Evolutionary conservation across 2,888 invertebrate species (phyloP).

Genomic region (Copidosoma aretas): DNA sequence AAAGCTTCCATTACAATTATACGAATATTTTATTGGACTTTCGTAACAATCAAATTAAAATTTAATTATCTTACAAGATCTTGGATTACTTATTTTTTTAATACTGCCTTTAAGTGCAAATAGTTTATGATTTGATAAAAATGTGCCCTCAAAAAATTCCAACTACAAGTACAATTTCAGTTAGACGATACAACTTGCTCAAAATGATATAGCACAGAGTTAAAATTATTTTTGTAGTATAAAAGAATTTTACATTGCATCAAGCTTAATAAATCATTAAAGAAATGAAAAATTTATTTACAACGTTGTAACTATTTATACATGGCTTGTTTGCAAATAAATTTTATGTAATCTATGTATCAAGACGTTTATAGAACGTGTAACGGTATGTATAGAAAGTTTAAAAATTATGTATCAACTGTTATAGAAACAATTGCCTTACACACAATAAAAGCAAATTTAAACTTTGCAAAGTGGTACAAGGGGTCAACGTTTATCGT

Average conservation of each 20-base stretch:
- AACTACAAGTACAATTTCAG: background rate
- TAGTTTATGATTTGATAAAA: background rate
- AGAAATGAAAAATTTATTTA: background rate
- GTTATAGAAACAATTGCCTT: background rate
- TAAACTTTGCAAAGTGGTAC: background rate
- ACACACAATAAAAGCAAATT: conserved; percentile 2
- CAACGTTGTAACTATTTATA: background rate
- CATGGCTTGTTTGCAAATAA: background rate
- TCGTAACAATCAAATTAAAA: too few species aligned
- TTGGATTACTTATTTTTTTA: background rate
- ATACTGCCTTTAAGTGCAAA: conserved; percentile 5
- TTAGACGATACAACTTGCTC: background rate
- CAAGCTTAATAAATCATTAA: too few species aligned
- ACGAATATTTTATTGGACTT: too few species aligned
- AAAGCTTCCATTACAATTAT: too few species aligned
- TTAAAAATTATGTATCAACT: background rate
- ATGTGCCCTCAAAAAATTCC: background rate
- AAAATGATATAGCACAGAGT: background rate
- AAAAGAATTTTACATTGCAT: too few species aligned
- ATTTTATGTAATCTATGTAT: background rate
- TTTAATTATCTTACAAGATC: too few species aligned
- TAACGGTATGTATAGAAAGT: background rate
- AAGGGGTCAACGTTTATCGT: background rate
- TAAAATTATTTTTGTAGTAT: too few species aligned
- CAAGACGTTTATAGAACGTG: background rate